Conservation (phyloP, 2,888 invertebrate species). For the Rhagonycha fulva region DNA sequence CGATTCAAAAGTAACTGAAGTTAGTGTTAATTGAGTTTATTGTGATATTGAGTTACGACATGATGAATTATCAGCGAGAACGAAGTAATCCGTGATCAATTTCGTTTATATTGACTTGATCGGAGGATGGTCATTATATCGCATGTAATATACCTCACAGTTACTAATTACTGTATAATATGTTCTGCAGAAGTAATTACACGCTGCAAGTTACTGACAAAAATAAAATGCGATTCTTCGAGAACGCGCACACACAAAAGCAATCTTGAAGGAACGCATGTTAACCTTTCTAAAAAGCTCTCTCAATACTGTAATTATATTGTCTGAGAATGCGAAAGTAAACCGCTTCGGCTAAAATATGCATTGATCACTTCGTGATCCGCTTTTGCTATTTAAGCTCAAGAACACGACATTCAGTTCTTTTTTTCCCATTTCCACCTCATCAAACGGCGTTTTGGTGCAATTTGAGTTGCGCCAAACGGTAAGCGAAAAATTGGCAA, state of each 20-base stretch:
- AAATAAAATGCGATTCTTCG: conserved; percentile 10
- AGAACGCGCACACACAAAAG: conserved; percentile 14
- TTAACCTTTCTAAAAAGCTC: conserved; percentile 18
- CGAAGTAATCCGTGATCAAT: background rate
- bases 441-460: background rate
- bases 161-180: conserved; percentile 2
- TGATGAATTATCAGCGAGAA: conserved; percentile 7
- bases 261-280: conserved; percentile 19
- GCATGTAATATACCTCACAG: background rate
- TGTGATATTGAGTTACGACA: conserved; percentile 21
- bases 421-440: background rate
- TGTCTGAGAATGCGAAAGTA: conserved; percentile 34
- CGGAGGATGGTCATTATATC: conserved; percentile 1
- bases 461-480: background rate
- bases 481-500: no score
- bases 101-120: background rate
- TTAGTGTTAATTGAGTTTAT: conserved; percentile 18
- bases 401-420: background rate
- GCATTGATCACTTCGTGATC: conserved; percentile 19
- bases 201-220: conserved; percentile 5
- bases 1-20: background rate
- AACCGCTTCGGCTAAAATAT: conserved; percentile 29
- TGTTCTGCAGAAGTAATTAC: conserved; percentile 16
- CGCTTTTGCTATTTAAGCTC: background rate
- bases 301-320: conserved; percentile 34